phyloP scores from a whole-genome alignment of 2,888 invertebrate genomes.

The Laspeyria flexula region DNA sequence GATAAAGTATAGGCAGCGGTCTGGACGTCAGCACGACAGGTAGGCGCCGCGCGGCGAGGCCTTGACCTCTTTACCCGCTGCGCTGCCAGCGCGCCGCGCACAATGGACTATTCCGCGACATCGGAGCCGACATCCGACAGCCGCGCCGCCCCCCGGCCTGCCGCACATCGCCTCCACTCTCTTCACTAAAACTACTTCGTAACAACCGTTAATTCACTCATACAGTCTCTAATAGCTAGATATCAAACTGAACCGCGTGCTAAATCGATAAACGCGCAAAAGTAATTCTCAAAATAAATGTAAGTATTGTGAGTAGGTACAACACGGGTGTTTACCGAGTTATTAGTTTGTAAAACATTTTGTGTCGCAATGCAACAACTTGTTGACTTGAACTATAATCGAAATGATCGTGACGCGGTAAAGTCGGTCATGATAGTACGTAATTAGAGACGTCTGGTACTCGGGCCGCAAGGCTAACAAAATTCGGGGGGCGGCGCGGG shows the following conservation, averaged over 20 bases:
- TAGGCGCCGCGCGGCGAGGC: constrained; percentile 75
- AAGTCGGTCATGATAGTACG: constrained; percentile 76
- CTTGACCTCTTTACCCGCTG: constrained; percentile 75
- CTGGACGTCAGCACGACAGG: constrained; percentile 69
- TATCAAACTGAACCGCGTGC: constrained; percentile 3
- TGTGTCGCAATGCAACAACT: constrained; percentile 50
- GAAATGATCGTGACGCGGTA: constrained; percentile 68
- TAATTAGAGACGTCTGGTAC: constrained; percentile 72
- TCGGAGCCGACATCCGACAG: constrained; percentile 65
- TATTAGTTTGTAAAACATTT: constrained; percentile 36
- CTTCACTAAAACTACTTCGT: not conserved
- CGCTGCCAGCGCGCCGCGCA: constrained; percentile 52
- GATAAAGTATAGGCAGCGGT: constrained; percentile 50
- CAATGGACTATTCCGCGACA: constrained; percentile 78
- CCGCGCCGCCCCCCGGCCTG: constrained; percentile 35
- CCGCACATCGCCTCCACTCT: constrained; percentile 2
- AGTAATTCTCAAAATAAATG: constrained; percentile 21
- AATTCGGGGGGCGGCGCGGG: constrained; percentile 79
- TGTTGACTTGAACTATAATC: constrained; percentile 67
- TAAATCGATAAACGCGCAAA: constrained; percentile 18
- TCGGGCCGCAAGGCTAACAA: constrained; percentile 67
- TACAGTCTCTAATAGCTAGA: not conserved
- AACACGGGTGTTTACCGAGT: constrained; percentile 16
- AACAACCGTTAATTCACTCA: not conserved
- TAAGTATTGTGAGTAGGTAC: constrained; percentile 13